Base-by-base conservation (phyloP, 1,140 invertebrate species). In the Lordiphosa mommai region DNA sequence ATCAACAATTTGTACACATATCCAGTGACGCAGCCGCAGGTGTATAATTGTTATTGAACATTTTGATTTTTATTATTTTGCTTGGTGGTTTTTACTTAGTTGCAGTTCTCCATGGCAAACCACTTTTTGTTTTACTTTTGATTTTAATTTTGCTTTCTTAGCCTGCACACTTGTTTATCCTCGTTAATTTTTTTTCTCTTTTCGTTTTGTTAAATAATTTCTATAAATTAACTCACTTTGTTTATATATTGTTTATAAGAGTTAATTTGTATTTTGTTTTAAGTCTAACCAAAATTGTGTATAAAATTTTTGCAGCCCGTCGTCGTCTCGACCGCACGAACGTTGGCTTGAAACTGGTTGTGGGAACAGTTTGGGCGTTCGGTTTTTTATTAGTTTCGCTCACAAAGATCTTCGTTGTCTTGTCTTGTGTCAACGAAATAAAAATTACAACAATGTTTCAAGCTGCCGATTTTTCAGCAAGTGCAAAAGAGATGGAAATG, bases 361-460 rank as follows among this genome's bases (percentile, higher is more conserved):
- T 87, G 73, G 77, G 67, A 86, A 80, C 73, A 84, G 66, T 76
- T 72, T 61, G 38, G 16, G 49, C 60, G 64, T 61, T 68, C 52
- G 77, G 77, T 84, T 87, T 87, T 87, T 86, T 87, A 87, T 87
- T 69, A 87, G 58, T 80, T 87, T 68, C 65, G 61, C 64, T 72
- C 63, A 87, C 84, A 87, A 87, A 72, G 84, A 73, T 61, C 51
- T 61, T 72, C 66, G 66, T 86, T 87, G 84, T 56, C 23, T 48
- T 49, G 47, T 53, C 52, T 34, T 13, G 36, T 30, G 36, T 30
- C 36, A 56, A 47, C 23, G 13, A 47, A 16, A 49, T 48, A 47
- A 46, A 63, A 65, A 80, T 80, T 68, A 79, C 74, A 79, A 65
- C 64, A 76, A 61, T 52, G 58, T 32, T 34, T 48, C 41, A 14